Percentiles rank a stretch among this genome's conserved stretches.
Conservation (phyloP, 2,888 invertebrate genomes). For the Ceraclea dissimilis region DNA sequence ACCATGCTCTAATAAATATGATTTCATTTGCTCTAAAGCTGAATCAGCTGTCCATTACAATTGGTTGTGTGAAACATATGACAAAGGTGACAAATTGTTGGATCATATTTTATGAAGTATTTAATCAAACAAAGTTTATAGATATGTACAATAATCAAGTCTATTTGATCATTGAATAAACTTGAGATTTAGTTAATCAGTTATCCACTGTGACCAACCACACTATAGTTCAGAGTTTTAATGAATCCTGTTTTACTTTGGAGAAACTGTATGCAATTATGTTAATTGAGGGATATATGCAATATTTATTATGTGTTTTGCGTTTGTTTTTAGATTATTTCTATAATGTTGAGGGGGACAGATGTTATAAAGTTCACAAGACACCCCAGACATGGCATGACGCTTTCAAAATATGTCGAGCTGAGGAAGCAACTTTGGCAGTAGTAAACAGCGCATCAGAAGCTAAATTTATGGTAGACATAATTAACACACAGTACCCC, state of each 20-base stretch:
- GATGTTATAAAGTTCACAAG: slow-evolving; percentile 18
- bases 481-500: neutral
- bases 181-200: too few relatives aligned
- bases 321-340: neutral
- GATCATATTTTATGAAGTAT: neutral
- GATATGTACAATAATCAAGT: too few relatives aligned
- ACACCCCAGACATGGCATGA: slow-evolving; percentile 17
- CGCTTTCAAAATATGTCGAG: slow-evolving; percentile 11
- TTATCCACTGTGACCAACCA: too few relatives aligned
- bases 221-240: too few relatives aligned
- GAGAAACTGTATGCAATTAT: too few relatives aligned
- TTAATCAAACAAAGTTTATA: too few relatives aligned
- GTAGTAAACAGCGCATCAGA: slow-evolving; percentile 17
- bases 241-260: too few relatives aligned
- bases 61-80: neutral
- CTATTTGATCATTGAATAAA: too few relatives aligned
- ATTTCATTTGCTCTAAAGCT: slow-evolving; percentile 4
- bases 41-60: neutral
- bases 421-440: slow-evolving; percentile 8
- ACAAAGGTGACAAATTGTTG: slow-evolving; percentile 7
- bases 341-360: neutral
- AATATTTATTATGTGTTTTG: too few relatives aligned
- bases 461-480: slow-evolving; percentile 1
- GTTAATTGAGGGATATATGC: too few relatives aligned
- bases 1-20: neutral